Conservation (phyloP, 2,888 invertebrate species). For the Trachelus iudaicus region DNA sequence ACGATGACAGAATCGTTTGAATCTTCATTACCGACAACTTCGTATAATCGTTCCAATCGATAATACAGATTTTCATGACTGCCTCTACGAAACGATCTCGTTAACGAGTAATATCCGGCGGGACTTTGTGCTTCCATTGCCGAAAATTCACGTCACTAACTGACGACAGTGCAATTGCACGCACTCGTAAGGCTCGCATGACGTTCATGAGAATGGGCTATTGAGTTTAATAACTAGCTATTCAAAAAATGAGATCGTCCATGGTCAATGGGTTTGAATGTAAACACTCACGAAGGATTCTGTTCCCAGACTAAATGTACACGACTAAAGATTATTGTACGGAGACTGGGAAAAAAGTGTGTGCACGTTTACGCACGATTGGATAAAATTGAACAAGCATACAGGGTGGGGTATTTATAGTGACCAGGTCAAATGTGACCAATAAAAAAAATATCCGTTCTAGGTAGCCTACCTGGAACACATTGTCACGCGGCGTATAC, state of each 20-base stretch:
- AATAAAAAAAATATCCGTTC: too few relatives aligned
- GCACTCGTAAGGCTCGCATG: background rate
- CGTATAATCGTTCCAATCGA: background rate
- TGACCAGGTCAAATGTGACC: too few relatives aligned
- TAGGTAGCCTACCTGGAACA: too few relatives aligned
- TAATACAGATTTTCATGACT: background rate
- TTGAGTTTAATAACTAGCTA: background rate
- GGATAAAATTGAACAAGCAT: background rate
- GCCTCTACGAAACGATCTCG: background rate
- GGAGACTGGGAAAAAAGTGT: background rate
- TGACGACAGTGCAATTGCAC: background rate
- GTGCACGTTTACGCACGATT: background rate
- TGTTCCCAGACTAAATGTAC: background rate
- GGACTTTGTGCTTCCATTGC: background rate
- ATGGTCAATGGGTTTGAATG: background rate
- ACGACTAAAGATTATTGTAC: background rate
- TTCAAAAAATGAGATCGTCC: background rate
- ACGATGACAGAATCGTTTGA: background rate
- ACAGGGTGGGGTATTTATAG: too few relatives aligned
- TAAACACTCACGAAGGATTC: background rate
- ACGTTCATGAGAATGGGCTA: background rate
- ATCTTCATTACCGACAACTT: background rate
- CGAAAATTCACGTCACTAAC: background rate
- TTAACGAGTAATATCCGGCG: background rate
- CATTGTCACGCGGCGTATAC: too few relatives aligned